These are phyloP conservation scores for Clarias fuscus DNA, from an alignment of 2,797 vertebrate species.

Conservation along the genomic window DNA sequence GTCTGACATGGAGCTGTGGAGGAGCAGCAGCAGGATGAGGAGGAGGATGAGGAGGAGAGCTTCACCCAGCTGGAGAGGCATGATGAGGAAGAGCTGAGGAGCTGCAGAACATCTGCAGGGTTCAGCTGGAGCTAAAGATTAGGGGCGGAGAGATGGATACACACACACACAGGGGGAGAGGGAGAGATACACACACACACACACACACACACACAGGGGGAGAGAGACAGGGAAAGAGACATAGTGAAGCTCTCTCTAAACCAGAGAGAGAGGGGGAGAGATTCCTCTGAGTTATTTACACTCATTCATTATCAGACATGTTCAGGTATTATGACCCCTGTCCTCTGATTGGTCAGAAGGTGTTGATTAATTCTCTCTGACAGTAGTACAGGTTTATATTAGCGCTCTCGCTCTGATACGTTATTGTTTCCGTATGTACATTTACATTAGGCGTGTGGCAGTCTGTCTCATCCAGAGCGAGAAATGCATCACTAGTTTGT, in stretches of 20 bases:
- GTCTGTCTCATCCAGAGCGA: too few species aligned
- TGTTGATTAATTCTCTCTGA: background rate
- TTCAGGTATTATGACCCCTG: too few species aligned
- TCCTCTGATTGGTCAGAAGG: background rate
- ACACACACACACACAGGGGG: too few species aligned
- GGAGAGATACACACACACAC: too few species aligned
- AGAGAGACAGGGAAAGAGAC: background rate
- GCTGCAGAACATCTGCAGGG: background rate
- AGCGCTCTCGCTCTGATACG: too few species aligned
- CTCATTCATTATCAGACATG: too few species aligned
- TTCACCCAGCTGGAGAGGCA: conserved; percentile 38
- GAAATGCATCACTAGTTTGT: too few species aligned
- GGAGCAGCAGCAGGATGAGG: conserved; percentile 71
- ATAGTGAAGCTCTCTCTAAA: conserved; percentile 17
- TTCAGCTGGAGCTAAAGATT: background rate
- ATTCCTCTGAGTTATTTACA: background rate
- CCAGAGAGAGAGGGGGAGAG: background rate
- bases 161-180: too few species aligned
- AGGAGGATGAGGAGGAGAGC: conserved; percentile 72
- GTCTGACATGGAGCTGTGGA: conserved; percentile 68
- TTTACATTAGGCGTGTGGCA: too few species aligned
- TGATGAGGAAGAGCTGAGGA: conserved; percentile 7
- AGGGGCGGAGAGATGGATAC: too few species aligned
- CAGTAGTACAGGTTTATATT: too few species aligned
- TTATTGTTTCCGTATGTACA: too few species aligned